Conservation (phyloP, 2,888 invertebrate genomes). For the Drosophila rubida region DNA sequence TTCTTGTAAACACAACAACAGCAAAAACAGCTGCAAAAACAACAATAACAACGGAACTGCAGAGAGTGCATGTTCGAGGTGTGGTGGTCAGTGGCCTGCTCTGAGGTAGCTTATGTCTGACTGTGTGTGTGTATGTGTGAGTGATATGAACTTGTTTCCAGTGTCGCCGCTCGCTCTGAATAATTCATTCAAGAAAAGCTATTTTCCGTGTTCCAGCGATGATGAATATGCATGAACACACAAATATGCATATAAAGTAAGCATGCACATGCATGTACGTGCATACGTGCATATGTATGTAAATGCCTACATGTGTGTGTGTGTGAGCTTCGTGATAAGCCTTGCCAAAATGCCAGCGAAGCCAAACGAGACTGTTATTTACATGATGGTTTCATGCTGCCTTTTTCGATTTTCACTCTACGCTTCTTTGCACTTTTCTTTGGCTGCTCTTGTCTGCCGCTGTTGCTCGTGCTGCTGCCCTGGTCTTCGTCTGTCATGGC, state of each 20-base stretch:
- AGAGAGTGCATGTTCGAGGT: constrained; percentile 49
- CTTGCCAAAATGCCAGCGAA: constrained; percentile 49
- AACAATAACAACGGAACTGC: constrained; percentile 33
- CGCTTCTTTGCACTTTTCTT: constrained; percentile 26
- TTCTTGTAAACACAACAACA: constrained; percentile 22
- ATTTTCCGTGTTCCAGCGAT: constrained; percentile 63
- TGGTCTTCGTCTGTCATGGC: constrained; percentile 53
- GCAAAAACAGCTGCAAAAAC: constrained; percentile 13
- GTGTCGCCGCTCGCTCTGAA: constrained; percentile 50
- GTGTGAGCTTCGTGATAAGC: too few relatives aligned
- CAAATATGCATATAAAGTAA: not conserved
- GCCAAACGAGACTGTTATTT: constrained; percentile 45
- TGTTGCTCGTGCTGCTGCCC: constrained; percentile 38
- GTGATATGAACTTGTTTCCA: constrained; percentile 47
- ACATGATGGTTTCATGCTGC: constrained; percentile 32
- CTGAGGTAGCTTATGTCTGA: not conserved
- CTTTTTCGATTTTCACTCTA: constrained; percentile 21
- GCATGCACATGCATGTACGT: not conserved
- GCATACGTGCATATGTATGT: too few relatives aligned
- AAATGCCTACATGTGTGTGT: too few relatives aligned
- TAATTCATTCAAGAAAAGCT: constrained; percentile 76
- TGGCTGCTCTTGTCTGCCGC: constrained; percentile 18
- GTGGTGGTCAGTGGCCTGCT: constrained; percentile 76
- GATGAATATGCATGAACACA: constrained; percentile 70
- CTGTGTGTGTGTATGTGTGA: not conserved